Percentiles rank a stretch among this genome's conserved stretches.
phyloP scores from a whole-genome alignment of 1,140 invertebrate species.

The Heterodera carotae region DNA sequence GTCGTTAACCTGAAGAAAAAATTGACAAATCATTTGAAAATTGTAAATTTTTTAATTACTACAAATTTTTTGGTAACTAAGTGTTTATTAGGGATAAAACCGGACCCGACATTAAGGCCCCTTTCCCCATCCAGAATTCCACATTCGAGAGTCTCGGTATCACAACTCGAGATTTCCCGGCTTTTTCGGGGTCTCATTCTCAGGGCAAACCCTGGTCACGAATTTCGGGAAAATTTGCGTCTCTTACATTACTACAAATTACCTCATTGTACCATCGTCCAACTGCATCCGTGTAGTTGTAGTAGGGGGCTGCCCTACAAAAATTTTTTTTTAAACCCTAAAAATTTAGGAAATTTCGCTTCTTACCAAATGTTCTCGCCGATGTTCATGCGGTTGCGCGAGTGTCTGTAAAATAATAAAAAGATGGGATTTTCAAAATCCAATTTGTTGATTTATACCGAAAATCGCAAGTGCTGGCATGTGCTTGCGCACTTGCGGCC shows the following conservation, averaged over 20 bases:
- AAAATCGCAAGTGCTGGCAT: constrained; percentile 65
- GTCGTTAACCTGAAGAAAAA: constrained; percentile 50
- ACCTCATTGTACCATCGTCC: constrained; percentile 61
- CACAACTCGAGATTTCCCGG: no score
- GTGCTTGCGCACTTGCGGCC: constrained; percentile 60
- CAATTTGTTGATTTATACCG: constrained; percentile 11
- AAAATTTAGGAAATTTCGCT: not conserved
- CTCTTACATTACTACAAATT: not conserved
- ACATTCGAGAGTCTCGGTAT: no score
- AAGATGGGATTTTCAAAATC: not conserved
- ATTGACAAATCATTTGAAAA: no score
- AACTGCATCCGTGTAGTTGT: constrained; percentile 64
- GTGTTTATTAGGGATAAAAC: no score
- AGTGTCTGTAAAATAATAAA: constrained; percentile 42
- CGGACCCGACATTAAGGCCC: no score
- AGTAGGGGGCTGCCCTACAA: constrained; percentile 62
- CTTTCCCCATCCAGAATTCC: no score
- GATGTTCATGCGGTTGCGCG: constrained; percentile 60
- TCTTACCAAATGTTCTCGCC: constrained; percentile 60
- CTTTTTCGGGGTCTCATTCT: no score
- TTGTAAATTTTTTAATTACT: no score
- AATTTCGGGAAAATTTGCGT: no score
- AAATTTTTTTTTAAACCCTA: not conserved
- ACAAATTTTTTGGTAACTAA: no score
- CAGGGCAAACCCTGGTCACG: no score